A percentile compares a stretch with the other conserved stretches of the same genome.
Conservation (phyloP, 35 echinoderm and acorn worm genomes). For the Ptychodera flava region DNA sequence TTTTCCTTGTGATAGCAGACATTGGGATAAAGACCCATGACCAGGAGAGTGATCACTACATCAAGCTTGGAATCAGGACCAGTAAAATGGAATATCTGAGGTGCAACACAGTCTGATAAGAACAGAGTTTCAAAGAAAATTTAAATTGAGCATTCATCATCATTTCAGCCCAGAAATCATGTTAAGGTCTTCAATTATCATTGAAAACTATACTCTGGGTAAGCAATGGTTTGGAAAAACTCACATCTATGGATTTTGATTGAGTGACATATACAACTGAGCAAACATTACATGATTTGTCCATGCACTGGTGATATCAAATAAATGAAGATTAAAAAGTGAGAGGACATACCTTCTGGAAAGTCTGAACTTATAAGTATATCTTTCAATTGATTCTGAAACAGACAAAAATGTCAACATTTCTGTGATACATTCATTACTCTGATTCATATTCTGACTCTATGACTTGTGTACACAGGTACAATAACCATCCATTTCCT, state of each 20-base stretch:
- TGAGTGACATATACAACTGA: no score
- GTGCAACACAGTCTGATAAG: constrained; percentile 60
- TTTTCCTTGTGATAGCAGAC: constrained; percentile 88
- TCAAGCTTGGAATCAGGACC: constrained; percentile 75
- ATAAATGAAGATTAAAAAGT: no score
- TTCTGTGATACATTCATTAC: no score
- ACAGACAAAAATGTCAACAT: constrained; percentile 1
- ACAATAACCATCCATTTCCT: no score
- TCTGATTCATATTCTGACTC: no score
- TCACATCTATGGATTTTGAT: no score
- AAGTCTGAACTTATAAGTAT: constrained; percentile 86
- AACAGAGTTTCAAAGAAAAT: background rate
- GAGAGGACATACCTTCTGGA: constrained; percentile 62
- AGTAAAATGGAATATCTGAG: constrained; percentile 71
- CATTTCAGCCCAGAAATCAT: background rate
- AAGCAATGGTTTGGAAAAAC: no score
- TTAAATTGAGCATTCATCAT: background rate
- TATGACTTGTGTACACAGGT: no score
- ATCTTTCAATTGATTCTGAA: constrained; percentile 87
- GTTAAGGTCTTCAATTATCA: no score
- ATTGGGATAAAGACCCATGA: constrained; percentile 87
- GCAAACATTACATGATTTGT: no score
- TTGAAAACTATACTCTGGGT: no score
- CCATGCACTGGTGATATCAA: no score
- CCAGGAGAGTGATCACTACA: constrained; percentile 59